Evolutionary conservation across 2,888 invertebrate genomes (phyloP).

Genomic region (Gasteruption jaculator): DNA sequence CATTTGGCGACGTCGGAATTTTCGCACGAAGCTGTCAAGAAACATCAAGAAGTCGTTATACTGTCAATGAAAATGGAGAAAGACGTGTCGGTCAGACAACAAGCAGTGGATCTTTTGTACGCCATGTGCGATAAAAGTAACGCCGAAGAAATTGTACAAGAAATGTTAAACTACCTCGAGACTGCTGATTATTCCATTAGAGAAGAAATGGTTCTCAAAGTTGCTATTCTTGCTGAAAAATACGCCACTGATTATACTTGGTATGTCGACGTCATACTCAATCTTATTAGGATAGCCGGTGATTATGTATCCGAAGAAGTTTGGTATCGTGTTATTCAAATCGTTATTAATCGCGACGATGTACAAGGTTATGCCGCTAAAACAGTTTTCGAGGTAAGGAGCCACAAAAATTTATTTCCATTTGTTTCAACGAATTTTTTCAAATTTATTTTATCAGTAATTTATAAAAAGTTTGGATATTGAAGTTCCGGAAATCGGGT

Average conservation of each 20-base stretch:
- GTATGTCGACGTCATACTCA: constrained; percentile 97
- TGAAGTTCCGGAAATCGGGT: too few relatives aligned
- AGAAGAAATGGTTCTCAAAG: constrained; percentile 99
- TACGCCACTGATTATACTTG: constrained; percentile 99
- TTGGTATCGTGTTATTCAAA: constrained; percentile 99
- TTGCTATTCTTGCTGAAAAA: constrained; percentile 98
- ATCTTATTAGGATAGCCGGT: constrained; percentile 98
- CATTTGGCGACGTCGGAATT: constrained; percentile 98
- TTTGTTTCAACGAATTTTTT: constrained; percentile 2
- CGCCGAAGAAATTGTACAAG: constrained; percentile 98
- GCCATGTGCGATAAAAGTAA: constrained; percentile 99
- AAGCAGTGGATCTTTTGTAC: constrained; percentile 96
- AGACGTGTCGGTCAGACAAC: constrained; percentile 95
- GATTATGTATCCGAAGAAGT: constrained; percentile 99
- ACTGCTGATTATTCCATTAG: constrained; percentile 99
- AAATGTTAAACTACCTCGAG: constrained; percentile 98
- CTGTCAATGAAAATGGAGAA: constrained; percentile 99
- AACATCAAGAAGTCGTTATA: constrained; percentile 99
- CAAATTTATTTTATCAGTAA: too few relatives aligned
- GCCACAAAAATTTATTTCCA: not conserved
- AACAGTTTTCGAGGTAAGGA: constrained; percentile 88
- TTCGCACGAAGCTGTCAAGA: constrained; percentile 99
- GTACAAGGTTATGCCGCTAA: constrained; percentile 99
- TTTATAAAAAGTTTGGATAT: too few relatives aligned
- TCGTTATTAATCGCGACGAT: constrained; percentile 98